A percentile compares a stretch with the other conserved stretches of the same genome.
These are phyloP conservation scores for Procambarus virginalis DNA, from an alignment of 1,140 invertebrate species.

Conservation along the genomic window DNA sequence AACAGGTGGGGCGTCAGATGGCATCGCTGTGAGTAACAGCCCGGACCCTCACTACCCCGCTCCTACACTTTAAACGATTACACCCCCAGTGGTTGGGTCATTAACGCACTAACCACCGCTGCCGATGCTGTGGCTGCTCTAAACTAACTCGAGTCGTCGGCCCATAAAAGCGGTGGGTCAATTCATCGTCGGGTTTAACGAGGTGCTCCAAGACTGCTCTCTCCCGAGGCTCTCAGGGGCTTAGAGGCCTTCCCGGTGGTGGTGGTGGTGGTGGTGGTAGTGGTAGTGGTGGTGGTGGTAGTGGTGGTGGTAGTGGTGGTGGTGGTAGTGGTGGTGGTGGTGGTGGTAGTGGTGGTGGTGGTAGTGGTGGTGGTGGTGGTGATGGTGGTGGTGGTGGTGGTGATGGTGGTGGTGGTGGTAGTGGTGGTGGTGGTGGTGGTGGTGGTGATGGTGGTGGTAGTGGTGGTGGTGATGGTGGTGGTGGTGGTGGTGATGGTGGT, in stretches of 20 bases:
- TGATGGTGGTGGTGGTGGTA: not conserved
- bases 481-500: too few species aligned
- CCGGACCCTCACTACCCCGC: not conserved
- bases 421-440: not conserved
- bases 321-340: not conserved
- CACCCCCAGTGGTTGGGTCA: constrained; percentile 22
- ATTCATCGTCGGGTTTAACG: not conserved
- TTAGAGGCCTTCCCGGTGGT: not conserved
- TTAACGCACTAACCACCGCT: constrained; percentile 4
- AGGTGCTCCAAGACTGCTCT: not conserved
- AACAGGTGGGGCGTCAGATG: constrained; percentile 1
- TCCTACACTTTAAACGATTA: constrained; percentile 22
- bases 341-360: not conserved
- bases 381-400: not conserved
- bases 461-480: too few species aligned
- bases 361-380: not conserved
- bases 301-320: not conserved
- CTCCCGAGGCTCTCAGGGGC: not conserved
- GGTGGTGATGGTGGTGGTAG: not conserved
- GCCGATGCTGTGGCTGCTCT: not conserved
- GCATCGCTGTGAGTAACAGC: constrained; percentile 9
- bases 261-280: not conserved
- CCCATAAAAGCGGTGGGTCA: not conserved
- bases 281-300: not conserved
- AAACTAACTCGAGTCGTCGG: not conserved